Evolutionary conservation across 2,113 vertebrate genomes (phyloP).

Genomic region (Mungos mungo): DNA sequence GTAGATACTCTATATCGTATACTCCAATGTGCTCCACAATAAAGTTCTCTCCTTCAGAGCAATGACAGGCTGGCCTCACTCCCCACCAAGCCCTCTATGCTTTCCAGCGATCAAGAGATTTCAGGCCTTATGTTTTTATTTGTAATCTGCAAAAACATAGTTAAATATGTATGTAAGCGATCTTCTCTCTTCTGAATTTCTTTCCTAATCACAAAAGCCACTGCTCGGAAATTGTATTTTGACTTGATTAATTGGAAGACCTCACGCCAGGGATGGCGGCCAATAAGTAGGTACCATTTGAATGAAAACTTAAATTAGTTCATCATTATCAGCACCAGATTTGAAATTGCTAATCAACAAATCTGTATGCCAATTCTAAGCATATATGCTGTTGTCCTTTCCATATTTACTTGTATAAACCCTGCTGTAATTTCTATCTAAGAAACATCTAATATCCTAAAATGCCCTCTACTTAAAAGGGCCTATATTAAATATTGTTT

Average conservation of each 20-base stretch:
- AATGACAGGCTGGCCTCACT: background rate
- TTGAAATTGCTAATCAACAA: background rate
- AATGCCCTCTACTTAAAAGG: background rate
- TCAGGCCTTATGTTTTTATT: background rate
- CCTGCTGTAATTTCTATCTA: background rate
- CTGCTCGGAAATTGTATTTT: background rate
- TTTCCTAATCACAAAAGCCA: slow-evolving; percentile 23
- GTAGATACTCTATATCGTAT: background rate
- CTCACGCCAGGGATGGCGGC: background rate
- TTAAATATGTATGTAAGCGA: background rate
- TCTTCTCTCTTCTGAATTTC: slow-evolving; percentile 8
- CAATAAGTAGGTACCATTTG: background rate
- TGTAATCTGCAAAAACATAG: background rate
- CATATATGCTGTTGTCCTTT: background rate
- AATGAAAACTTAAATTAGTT: background rate
- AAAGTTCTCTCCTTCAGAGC: background rate
- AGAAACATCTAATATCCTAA: background rate
- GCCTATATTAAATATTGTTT: background rate
- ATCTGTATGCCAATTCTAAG: background rate
- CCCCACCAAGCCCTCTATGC: background rate
- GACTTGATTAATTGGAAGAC: background rate
- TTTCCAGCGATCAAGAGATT: background rate
- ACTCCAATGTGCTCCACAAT: background rate
- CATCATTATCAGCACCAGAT: background rate
- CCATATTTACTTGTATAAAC: background rate